A percentile compares a stretch with the other conserved stretches of the same genome.
These are phyloP conservation scores for Agraylea sexmaculata DNA, from an alignment of 1,140 invertebrate species.

Conservation along the genomic window DNA sequence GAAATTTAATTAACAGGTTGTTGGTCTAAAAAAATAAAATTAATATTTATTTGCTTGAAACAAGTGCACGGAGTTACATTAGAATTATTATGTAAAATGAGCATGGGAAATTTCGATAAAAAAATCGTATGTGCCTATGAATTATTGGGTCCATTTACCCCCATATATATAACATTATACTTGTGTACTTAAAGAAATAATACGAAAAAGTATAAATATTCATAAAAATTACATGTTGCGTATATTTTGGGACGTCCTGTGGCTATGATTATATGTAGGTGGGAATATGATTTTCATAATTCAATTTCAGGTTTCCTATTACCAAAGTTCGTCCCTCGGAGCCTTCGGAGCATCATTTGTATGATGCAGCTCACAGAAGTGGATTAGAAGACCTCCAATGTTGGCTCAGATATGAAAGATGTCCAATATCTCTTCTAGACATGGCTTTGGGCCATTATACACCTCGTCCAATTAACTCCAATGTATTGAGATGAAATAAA, in stretches of 20 bases:
- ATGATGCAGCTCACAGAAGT: slow-evolving; percentile 49
- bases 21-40: too few relatives aligned
- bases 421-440: slow-evolving; percentile 60
- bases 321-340: slow-evolving; percentile 48
- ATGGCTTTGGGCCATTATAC: slow-evolving; percentile 59
- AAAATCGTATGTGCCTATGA: too few relatives aligned
- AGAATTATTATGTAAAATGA: too few relatives aligned
- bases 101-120: too few relatives aligned
- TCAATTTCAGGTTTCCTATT: slow-evolving; percentile 49
- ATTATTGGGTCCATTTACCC: too few relatives aligned
- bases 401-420: slow-evolving; percentile 42
- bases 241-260: background rate
- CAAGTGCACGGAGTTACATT: too few relatives aligned
- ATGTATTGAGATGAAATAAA: background rate
- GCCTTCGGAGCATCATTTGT: slow-evolving; percentile 51
- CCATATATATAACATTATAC: too few relatives aligned
- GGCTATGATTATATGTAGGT: too few relatives aligned
- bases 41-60: too few relatives aligned
- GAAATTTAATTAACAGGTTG: too few relatives aligned
- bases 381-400: slow-evolving; percentile 42
- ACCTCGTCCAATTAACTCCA: slow-evolving; percentile 18
- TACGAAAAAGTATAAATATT: background rate
- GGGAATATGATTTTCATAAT: too few relatives aligned
- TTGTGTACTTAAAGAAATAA: too few relatives aligned
- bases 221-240: background rate